Evolutionary conservation across 2,113 vertebrate species (phyloP).

Genomic region (Peromyscus maniculatus): DNA sequence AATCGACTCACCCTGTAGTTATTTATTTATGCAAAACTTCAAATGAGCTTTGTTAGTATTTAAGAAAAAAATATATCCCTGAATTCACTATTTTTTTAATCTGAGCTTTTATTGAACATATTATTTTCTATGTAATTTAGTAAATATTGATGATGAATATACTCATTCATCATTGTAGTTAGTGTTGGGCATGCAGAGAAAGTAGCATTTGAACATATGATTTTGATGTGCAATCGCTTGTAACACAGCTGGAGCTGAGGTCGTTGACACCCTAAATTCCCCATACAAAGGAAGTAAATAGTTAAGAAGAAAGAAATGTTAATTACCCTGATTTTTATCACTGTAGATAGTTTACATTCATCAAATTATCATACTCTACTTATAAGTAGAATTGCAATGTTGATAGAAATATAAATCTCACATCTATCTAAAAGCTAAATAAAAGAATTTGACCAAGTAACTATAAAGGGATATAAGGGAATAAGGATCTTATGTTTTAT

Average conservation of each 20-base stretch:
- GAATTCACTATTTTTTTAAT: conserved; percentile 10
- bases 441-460: conserved; percentile 1
- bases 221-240: not conserved
- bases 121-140: conserved; percentile 53
- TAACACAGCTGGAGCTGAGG: not conserved
- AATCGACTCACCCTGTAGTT: not conserved
- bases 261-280: not conserved
- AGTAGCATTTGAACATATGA: not conserved
- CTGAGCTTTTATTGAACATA: not conserved
- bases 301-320: not conserved
- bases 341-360: not conserved
- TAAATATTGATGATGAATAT: conserved; percentile 10
- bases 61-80: not conserved
- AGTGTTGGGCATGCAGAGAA: not conserved
- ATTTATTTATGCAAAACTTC: conserved; percentile 46
- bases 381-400: not conserved
- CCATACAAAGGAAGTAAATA: not conserved
- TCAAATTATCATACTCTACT: not conserved
- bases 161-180: not conserved
- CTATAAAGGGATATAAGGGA: conserved; percentile 16
- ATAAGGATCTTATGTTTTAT: not conserved
- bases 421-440: not conserved
- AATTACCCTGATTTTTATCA: not conserved
- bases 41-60: not conserved
- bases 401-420: not conserved